Conservation (phyloP, 2,888 invertebrate genomes). For the Yponomeuta evonymella region DNA sequence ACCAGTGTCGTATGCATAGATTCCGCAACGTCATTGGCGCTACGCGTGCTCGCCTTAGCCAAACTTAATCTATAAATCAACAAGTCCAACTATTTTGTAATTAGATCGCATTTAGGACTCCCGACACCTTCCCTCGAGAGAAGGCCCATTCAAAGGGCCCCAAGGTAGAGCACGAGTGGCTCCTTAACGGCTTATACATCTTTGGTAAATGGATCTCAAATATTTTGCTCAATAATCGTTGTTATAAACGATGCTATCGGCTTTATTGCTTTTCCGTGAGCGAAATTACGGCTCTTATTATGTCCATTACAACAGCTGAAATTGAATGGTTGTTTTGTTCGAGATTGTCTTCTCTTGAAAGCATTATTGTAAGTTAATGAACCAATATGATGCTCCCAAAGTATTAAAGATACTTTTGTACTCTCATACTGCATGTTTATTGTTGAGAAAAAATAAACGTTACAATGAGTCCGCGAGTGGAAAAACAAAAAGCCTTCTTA, state of each 20-base stretch:
- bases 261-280: constrained; percentile 50
- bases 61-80: constrained; percentile 77
- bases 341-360: not conserved
- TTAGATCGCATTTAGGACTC: constrained; percentile 75
- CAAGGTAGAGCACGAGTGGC: constrained; percentile 68
- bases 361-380: constrained; percentile 16
- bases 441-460: not conserved
- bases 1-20: constrained; percentile 34
- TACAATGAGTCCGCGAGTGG: constrained; percentile 1
- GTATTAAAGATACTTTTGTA: not conserved
- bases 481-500: constrained; percentile 57
- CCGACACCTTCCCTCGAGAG: constrained; percentile 67
- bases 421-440: not conserved
- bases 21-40: constrained; percentile 62
- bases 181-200: constrained; percentile 73
- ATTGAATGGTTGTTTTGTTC: not conserved
- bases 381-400: constrained; percentile 18
- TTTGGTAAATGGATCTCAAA: constrained; percentile 70
- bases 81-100: constrained; percentile 77
- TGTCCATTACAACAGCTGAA: not conserved
- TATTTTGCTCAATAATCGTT: constrained; percentile 63
- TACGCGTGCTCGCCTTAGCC: constrained; percentile 56
- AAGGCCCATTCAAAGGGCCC: constrained; percentile 63
- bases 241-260: constrained; percentile 54
- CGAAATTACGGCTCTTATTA: not conserved